Base-by-base conservation (phyloP, 2,797 vertebrate genomes). In the Notolepis coatsorum region DNA sequence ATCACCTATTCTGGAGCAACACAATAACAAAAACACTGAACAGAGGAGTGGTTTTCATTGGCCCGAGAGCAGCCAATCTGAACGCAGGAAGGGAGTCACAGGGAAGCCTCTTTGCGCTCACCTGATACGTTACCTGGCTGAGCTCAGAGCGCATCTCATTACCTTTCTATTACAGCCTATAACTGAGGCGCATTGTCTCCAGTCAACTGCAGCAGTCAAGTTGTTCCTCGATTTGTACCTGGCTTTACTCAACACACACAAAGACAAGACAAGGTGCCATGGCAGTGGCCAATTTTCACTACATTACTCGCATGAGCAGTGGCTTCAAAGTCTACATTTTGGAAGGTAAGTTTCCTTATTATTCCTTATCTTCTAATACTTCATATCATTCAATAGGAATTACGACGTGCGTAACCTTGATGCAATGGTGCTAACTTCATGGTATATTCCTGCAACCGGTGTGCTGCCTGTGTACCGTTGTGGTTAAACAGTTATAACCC, bases 311-410 rank as follows among this genome's bases (percentile, higher is more conserved):
- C 61, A 94, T 94, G 93, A 94, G 89, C 89, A 94, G 93, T 27
- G 93, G 93, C 58, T 94, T 94, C 73, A 94, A 94, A 79, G 93
- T 94, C 38, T 94, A 94, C 88, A 93, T 94, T 64, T 73, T 94
- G 67, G 93, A 94, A 69, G 93, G 93, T 94, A 83, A 80, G 83
- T 48, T 60, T 61, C 7, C 42, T 24, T 31, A 15, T 50, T 31
- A 15, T 50, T 15, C 10, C 18, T 25, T 58, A 38, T 35, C 1
- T 27, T 38, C 56, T 12, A n/a, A 15, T 52, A 1, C 3, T 27
- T 56, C n/a, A 0, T n/a, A 5, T 60, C 51, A 17, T 8, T 35
- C 30, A 0, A 38, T 45, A 5, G 42, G 24, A 24, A 9, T 30
- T 3, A 30, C 48, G 9, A 18, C 5, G 31, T 50, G 13, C 37